These are phyloP conservation scores for Porites divaricata DNA, from an alignment of 92 coral and sea anemone genomes.

Conservation along the genomic window DNA sequence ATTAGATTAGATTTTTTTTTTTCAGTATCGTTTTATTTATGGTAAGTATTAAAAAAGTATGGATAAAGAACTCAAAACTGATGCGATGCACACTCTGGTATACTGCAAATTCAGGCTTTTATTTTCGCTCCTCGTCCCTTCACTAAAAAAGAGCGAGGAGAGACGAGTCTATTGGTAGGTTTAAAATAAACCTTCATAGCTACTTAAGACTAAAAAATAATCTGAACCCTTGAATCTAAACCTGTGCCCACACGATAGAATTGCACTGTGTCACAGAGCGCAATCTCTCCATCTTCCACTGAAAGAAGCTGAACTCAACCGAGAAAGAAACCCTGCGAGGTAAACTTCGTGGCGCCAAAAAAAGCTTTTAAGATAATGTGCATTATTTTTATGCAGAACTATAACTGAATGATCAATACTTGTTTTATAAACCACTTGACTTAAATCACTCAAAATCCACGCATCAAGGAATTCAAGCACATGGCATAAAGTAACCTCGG, in stretches of 20 bases:
- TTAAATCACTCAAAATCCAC: constrained; percentile 13
- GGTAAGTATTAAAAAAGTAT: no score
- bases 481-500: not conserved
- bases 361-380: not conserved
- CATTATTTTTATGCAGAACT: constrained; percentile 17
- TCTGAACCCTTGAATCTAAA: not conserved
- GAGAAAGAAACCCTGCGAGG: not conserved
- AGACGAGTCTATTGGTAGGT: no score
- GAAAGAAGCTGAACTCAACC: not conserved
- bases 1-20: no score
- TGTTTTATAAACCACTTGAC: not conserved
- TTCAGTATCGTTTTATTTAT: no score
- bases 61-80: no score
- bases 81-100: no score
- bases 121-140: no score
- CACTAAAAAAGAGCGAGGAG: no score
- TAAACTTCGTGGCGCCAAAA: constrained; percentile 17
- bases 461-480: constrained; percentile 21
- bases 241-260: not conserved
- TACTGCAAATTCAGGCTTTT: no score
- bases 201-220: no score
- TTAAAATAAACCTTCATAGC: no score
- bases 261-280: no score
- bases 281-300: not conserved
- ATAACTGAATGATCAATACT: not conserved